phyloP scores from a whole-genome alignment of 1,140 invertebrate genomes.

The Ganaspis sp. region DNA sequence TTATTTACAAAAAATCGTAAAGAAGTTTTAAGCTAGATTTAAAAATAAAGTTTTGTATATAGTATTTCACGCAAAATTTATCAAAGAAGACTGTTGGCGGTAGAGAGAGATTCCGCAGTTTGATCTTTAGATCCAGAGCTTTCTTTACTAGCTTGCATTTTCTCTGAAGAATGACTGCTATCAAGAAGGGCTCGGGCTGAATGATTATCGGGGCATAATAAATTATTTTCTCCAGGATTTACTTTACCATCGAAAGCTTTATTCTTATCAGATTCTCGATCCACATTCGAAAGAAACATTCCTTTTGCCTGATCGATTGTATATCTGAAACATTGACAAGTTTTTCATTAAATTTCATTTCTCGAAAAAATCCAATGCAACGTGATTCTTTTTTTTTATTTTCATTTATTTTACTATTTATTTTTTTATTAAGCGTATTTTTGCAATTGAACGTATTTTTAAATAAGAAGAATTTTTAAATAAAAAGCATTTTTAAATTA shows the following conservation, averaged over 20 bases:
- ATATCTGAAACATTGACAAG: background rate
- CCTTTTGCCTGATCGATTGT: constrained; percentile 17
- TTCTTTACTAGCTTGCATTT: background rate
- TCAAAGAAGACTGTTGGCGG: constrained; percentile 5
- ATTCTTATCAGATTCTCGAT: constrained; percentile 14
- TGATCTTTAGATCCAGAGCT: background rate
- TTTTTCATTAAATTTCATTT: background rate
- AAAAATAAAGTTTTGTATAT: background rate
- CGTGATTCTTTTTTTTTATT: no score
- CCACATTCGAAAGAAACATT: background rate
- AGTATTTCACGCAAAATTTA: background rate
- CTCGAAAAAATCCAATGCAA: no score
- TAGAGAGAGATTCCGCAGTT: background rate
- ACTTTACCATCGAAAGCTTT: background rate
- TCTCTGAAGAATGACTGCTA: background rate
- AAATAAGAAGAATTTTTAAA: no score
- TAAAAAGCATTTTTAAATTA: no score
- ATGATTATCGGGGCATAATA: background rate
- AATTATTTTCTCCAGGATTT: background rate
- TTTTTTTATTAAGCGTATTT: no score
- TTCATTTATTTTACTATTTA: no score
- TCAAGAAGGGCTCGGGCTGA: background rate
- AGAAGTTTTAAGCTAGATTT: background rate
- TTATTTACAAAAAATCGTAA: background rate
- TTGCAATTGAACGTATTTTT: no score